Evolutionary conservation across 1,140 invertebrate genomes (phyloP), one percentile per base, ranked within the genome.

Genomic region (Drosophila sucinea): DNA sequence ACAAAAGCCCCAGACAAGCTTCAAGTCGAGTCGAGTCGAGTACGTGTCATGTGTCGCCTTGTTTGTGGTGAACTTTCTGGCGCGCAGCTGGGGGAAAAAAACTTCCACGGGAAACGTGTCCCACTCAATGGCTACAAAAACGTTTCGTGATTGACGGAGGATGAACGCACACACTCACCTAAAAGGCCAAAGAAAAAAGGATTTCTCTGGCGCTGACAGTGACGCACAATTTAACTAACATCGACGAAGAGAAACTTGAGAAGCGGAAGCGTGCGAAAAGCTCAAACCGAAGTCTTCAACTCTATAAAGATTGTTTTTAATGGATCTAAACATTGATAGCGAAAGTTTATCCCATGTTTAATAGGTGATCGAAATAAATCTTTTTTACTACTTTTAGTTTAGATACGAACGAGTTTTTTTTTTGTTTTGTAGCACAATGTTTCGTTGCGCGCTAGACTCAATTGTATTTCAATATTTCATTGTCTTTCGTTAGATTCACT

Each of bases 391-490:
- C 6, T 8, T 35, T 35, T 8, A 8, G 1, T 35, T 35, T 35
- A 35, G 8, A 35, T 1, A 35, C 33, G 3, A 35, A 10, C 17
- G 30, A 30, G 30, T 30, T 30, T 30, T 30, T 30, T 38, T 38
- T 38, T 11, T 38, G 4, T 3, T 11, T 38, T 2, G 10, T 38
- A 11, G 30, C 4, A 30, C 2, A 30, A 11, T 38, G 10, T 38
- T 38, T 3, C 2, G 35, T 38, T 11, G 10, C 10, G 4, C 38
- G 41, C 76, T 79, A 83, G 79, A 74, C 72, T 79, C 79, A 80
- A 86, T 86, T 86, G 83, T 87, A 79, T 83, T 87, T 87, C 79
- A 87, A 86, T 86, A 86, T 86, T 86, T 86, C 83, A 86, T 69
- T 79, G 83, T 82, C 83, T 71, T 63, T 32, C 51, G 55, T 33